Conservation (phyloP, 2,113 vertebrate species). For the Plectropomus leopardus region DNA sequence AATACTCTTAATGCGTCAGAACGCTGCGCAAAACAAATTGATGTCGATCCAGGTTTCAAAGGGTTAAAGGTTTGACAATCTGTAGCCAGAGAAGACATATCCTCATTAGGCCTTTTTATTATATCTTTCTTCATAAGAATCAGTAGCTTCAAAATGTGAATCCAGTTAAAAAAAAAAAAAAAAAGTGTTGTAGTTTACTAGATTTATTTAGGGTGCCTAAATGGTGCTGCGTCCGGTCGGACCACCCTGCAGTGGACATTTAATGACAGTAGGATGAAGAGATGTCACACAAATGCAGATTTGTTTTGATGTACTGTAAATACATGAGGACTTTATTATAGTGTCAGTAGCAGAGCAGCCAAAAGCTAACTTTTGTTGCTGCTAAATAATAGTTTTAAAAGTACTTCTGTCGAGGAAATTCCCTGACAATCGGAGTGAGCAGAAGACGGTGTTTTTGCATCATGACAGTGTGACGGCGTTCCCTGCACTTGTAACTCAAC, state of each 20-base stretch:
- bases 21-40: too few relatives aligned
- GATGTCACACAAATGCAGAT: conserved; percentile 15
- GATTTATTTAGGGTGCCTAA: conserved; percentile 2
- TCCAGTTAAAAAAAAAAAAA: conserved; percentile 4
- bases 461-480: conserved; percentile 9
- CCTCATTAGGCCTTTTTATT: not conserved
- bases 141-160: conserved; percentile 60
- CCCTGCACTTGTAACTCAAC: conserved; percentile 45
- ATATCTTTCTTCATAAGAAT: conserved; percentile 15
- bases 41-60: too few relatives aligned
- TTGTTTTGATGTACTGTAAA: conserved; percentile 9
- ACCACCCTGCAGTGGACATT: not conserved
- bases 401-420: conserved; percentile 9
- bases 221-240: conserved; percentile 14
- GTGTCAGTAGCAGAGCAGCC: conserved; percentile 35
- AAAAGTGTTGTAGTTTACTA: conserved; percentile 46
- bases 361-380: conserved; percentile 11
- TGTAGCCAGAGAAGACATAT: conserved; percentile 18
- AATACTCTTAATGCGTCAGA: too few relatives aligned
- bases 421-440: conserved; percentile 46
- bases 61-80: conserved; percentile 46
- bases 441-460: not conserved
- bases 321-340: conserved; percentile 4
- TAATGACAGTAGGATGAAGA: conserved; percentile 1
- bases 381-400: not conserved